Percentiles rank a stretch among this genome's conserved stretches.
Conservation (phyloP, 2,113 vertebrate genomes). For the Perca schrenkii region DNA sequence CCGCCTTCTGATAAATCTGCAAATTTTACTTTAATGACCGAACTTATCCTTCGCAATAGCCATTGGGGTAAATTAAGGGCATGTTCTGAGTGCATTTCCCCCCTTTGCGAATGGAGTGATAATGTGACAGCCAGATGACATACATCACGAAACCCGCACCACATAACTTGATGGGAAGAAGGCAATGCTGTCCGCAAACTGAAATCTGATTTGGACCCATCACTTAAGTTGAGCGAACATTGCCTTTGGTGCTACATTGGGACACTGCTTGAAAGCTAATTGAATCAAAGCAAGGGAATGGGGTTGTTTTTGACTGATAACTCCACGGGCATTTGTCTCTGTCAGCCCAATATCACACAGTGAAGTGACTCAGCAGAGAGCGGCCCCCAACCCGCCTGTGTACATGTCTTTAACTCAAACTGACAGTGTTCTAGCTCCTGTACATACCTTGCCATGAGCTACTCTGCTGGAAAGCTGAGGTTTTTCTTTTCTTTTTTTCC, state of each 20-base stretch:
- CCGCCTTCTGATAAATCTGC: slow-evolving; percentile 28
- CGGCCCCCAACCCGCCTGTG: slow-evolving; percentile 39
- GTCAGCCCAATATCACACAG: slow-evolving; percentile 77
- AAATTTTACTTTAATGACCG: slow-evolving; percentile 30
- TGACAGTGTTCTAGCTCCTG: slow-evolving; percentile 68
- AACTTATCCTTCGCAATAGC: slow-evolving; percentile 24
- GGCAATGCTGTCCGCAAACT: slow-evolving; percentile 46
- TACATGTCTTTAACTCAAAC: slow-evolving; percentile 64
- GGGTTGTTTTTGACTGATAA: slow-evolving; percentile 68
- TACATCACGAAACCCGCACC: slow-evolving; percentile 41
- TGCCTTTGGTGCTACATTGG: slow-evolving; percentile 64
- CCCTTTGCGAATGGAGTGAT: slow-evolving; percentile 16
- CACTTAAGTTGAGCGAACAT: slow-evolving; percentile 50
- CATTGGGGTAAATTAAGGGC: slow-evolving; percentile 39
- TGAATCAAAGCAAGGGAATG: slow-evolving; percentile 67
- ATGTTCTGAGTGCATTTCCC: neutral
- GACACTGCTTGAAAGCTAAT: slow-evolving; percentile 60
- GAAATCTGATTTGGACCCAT: slow-evolving; percentile 58
- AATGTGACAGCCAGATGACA: slow-evolving; percentile 53
- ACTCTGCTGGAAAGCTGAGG: slow-evolving; percentile 53
- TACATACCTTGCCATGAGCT: slow-evolving; percentile 73
- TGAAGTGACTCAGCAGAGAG: slow-evolving; percentile 78
- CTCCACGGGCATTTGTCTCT: slow-evolving; percentile 74
- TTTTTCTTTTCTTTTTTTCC: slow-evolving; percentile 33
- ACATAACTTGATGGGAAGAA: slow-evolving; percentile 46